These are phyloP conservation scores for Globicephala melas DNA, from an alignment of 2,113 vertebrate species.

Conservation along the genomic window DNA sequence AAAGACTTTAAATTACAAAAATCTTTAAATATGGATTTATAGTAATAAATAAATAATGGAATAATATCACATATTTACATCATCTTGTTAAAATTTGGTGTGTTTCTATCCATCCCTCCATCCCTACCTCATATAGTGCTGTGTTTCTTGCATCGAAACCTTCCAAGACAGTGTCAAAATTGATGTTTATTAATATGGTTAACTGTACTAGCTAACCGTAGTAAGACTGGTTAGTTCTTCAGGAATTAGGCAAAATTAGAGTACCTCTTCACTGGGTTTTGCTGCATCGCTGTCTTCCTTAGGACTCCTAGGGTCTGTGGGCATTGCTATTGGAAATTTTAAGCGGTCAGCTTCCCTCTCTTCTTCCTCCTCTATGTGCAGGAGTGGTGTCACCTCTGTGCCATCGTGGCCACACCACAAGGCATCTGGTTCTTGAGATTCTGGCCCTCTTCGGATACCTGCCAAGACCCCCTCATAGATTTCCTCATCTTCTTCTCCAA, in stretches of 20 bases:
- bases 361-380: conserved; percentile 90
- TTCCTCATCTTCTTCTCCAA: conserved; percentile 79
- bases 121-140: background rate
- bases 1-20: background rate
- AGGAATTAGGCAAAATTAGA: conserved; percentile 57
- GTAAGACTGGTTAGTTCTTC: conserved; percentile 46
- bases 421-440: conserved; percentile 68
- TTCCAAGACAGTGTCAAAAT: background rate
- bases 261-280: conserved; percentile 86
- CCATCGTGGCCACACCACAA: conserved; percentile 44
- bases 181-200: background rate
- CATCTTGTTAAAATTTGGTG: background rate
- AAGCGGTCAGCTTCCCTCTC: conserved; percentile 50
- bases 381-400: conserved; percentile 77
- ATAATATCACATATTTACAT: background rate
- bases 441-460: conserved; percentile 62
- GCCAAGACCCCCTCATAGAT: conserved; percentile 73
- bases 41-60: background rate
- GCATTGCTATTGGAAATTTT: conserved; percentile 67
- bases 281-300: conserved; percentile 77
- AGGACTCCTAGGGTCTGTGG: conserved; percentile 70
- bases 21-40: background rate
- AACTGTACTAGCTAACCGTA: conserved; percentile 14
- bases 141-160: background rate
- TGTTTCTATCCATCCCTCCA: background rate